Evolutionary conservation across 2,113 vertebrate genomes (phyloP).

Genomic region (Chaetura pelagica): DNA sequence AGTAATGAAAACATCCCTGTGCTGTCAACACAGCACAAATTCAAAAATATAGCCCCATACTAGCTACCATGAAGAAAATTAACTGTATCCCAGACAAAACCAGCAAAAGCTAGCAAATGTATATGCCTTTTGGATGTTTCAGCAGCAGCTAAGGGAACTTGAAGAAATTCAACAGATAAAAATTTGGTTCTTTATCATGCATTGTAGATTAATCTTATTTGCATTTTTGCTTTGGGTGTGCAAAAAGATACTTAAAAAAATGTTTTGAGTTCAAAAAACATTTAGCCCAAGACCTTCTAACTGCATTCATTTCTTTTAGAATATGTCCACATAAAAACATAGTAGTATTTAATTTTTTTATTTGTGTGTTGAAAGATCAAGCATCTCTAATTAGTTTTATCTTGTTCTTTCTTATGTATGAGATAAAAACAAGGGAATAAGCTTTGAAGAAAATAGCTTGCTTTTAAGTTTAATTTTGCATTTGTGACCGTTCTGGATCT

Average conservation of each 20-base stretch:
- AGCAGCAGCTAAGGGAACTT: background rate
- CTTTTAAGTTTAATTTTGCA: background rate
- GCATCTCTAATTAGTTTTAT: background rate
- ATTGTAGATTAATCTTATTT: background rate
- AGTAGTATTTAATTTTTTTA: background rate
- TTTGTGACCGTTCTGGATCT: background rate
- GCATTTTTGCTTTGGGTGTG: background rate
- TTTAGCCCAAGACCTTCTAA: background rate
- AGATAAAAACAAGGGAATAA: background rate
- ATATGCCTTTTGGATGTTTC: background rate
- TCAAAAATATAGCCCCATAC: too few species aligned
- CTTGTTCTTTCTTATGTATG: background rate
- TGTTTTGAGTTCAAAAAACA: background rate
- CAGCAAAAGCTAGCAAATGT: background rate
- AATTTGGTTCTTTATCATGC: background rate
- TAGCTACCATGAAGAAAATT: too few species aligned
- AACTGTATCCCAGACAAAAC: too few species aligned
- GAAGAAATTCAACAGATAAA: background rate
- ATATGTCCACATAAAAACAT: background rate
- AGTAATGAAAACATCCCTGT: too few species aligned
- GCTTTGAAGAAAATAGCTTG: background rate
- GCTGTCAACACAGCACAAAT: too few species aligned
- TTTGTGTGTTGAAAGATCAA: background rate
- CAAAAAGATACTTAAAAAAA: background rate
- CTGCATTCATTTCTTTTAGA: background rate